Base-by-base conservation (phyloP, 2,113 vertebrate genomes). In the Ancistrus triradiatus region DNA sequence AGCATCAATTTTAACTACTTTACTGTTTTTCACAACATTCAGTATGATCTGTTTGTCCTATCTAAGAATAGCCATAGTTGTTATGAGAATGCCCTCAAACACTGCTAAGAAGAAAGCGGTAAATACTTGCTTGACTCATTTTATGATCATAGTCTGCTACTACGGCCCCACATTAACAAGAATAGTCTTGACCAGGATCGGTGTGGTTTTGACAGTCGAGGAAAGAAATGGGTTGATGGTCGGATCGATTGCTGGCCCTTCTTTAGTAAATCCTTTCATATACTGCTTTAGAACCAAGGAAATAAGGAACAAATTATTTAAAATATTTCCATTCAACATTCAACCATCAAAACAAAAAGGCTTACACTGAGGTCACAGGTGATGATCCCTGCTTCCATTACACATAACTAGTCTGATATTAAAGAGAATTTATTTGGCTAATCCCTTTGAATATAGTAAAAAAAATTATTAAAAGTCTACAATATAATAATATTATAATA, bases 261-360 rank as follows among this genome's bases (percentile, higher is more conserved):
- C 66, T 55, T 48, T 78, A 55, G 17, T 80, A 3, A 78, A 82
- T 74, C 76, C 76, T 51, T 66, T 80, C 25, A 49, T 80, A 9
- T 80, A 76, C 6, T 66, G 71, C 55, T n/a, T 77, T 2, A 70
- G 60, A 21, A 77, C 68, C 1, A 61, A 69, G 50, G 66, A 78
- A 22, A 76, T 76, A 2, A 73, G 48, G 63, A 64, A 68, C 0
- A 70, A 46, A 25, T 8, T 77, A 0, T 51, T 74, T 0, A 55
- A 38, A 14, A 2, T 58, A 59, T 31, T 3, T 7, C 7, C 27
- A 31, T n/a, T n/a, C n/a, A 31, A 31, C 3, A 31, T 31, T 31
- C 3, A 31, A 31, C 3, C 27, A 31, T 3, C 7, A 31, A 31
- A 31, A 4, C 7, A 31, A 7, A 7, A 31, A 31, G 7, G 3